Evolutionary conservation across 2,113 vertebrate genomes (phyloP).

Genomic region (Cephalopholis sonnerati): DNA sequence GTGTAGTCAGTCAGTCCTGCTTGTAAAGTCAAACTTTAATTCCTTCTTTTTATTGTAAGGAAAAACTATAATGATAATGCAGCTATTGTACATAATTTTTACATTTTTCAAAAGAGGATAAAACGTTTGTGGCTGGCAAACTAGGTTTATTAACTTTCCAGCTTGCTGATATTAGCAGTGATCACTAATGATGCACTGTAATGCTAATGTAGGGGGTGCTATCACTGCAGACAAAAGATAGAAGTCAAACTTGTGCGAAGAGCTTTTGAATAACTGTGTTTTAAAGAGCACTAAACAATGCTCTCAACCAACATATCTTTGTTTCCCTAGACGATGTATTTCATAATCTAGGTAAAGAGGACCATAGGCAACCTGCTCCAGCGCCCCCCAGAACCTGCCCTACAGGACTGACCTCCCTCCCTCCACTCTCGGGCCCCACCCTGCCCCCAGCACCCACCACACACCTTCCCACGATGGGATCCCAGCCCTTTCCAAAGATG

Average conservation of each 20-base stretch:
- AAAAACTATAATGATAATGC: not conserved
- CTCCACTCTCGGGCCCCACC: conserved; percentile 87
- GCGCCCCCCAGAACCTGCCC: conserved; percentile 90
- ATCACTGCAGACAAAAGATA: not conserved
- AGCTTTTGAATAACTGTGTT: not conserved
- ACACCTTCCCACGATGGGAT: conserved; percentile 88
- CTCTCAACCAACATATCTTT: conserved; percentile 12
- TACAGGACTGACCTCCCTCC: conserved; percentile 89
- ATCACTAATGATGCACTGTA: too few relatives aligned
- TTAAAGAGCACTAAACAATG: not conserved
- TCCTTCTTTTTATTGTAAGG: not conserved
- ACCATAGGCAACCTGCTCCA: conserved; percentile 89
- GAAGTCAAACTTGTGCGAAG: not conserved
- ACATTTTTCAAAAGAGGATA: too few relatives aligned
- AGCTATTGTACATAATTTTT: not conserved
- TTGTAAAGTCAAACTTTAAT: not conserved
- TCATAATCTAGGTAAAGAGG: conserved; percentile 94
- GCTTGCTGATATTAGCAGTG: not conserved
- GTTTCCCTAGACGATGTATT: conserved; percentile 91
- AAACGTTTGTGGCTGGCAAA: not conserved
- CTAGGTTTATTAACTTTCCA: not conserved
- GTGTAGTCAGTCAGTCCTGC: not conserved
- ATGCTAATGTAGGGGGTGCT: not conserved
- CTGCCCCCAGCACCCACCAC: conserved; percentile 87
- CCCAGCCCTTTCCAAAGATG: conserved; percentile 91